Percentiles rank a stretch among this genome's conserved stretches.
Conservation (phyloP, 2,113 vertebrate species). For the Odobenus rosmarus region DNA sequence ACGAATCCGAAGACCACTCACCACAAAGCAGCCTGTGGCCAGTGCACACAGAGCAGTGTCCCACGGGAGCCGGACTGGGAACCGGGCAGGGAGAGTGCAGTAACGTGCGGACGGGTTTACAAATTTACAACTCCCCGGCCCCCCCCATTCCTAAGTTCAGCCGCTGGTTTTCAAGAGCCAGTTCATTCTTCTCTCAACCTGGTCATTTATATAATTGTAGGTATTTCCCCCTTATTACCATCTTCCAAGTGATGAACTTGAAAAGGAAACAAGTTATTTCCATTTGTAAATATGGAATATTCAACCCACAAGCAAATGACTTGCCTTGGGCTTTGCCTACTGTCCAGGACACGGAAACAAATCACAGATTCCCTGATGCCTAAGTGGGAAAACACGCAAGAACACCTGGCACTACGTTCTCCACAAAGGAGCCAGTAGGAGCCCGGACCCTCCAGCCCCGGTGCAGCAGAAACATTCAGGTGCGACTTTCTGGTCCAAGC, state of each 20-base stretch:
- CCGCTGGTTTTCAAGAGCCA: not conserved
- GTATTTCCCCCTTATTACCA: not conserved
- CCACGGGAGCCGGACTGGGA: not conserved
- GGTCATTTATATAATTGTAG: fast-evolving
- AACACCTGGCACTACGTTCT: no score
- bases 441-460: fast-evolving
- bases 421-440: fast-evolving
- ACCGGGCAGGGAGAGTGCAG: fast-evolving
- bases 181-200: no score
- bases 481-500: not conserved
- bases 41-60: fast-evolving
- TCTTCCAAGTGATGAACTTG: not conserved
- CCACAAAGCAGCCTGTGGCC: not conserved
- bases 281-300: not conserved
- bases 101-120: fast-evolving
- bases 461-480: no score
- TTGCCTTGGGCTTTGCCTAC: not conserved
- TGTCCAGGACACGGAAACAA: not conserved
- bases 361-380: not conserved
- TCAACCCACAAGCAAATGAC: not conserved
- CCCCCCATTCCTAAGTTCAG: not conserved
- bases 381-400: fast-evolving
- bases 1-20: not conserved
- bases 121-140: not conserved
- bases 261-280: not conserved